phyloP scores from a whole-genome alignment of 2,888 invertebrate species.

The Sinodicranocentrus sp. region DNA sequence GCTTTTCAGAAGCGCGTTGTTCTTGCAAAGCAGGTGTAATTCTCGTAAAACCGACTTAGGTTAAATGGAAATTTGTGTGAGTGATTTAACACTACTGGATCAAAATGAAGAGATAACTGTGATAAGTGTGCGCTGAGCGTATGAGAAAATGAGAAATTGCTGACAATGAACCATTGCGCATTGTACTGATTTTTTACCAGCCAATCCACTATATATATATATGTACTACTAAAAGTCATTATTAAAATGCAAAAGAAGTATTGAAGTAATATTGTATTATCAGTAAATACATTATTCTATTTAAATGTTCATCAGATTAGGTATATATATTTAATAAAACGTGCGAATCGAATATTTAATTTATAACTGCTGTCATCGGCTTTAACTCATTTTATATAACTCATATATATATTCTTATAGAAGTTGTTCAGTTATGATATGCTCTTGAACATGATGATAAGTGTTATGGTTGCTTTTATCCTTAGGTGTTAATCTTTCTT shows the following conservation, averaged over 20 bases:
- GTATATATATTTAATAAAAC: not conserved
- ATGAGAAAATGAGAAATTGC: not conserved
- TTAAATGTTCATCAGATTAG: not conserved
- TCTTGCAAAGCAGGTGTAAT: not conserved
- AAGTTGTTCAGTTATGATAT: conserved; percentile 12
- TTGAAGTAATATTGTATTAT: not conserved
- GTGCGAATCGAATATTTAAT: not conserved
- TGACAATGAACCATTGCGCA: not conserved
- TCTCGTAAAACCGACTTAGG: not conserved
- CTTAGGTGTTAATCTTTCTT: conserved; percentile 4
- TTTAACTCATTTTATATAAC: not conserved
- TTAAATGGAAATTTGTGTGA: not conserved
- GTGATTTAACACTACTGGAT: not conserved
- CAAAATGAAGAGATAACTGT: not conserved
- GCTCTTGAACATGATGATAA: conserved; percentile 66
- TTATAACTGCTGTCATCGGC: not conserved
- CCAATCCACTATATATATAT: no score
- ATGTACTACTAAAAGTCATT: no score
- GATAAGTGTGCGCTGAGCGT: not conserved
- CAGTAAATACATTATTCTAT: not conserved
- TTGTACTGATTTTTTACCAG: no score
- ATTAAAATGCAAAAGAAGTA: not conserved
- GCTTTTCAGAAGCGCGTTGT: not conserved
- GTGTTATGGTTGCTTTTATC: not conserved
- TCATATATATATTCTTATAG: not conserved